Conservation (phyloP, 2,113 vertebrate species). For the Halichoerus grypus region DNA sequence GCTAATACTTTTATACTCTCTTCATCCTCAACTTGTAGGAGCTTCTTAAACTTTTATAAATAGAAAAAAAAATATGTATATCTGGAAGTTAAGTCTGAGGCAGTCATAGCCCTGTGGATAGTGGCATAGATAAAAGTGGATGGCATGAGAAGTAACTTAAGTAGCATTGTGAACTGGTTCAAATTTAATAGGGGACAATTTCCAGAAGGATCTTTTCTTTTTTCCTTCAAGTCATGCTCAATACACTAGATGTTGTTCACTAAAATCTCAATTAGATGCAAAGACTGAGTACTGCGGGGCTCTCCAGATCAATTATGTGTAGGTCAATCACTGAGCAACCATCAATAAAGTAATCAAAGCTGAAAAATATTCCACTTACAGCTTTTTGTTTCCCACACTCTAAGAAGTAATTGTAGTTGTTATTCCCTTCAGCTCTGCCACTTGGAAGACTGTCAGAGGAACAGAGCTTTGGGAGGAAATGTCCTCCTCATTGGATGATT, state of each 20-base stretch:
- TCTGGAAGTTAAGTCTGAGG: not conserved
- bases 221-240: not conserved
- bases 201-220: not conserved
- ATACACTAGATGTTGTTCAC: not conserved
- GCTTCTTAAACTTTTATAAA: not conserved
- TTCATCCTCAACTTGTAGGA: not conserved
- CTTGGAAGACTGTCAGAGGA: not conserved
- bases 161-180: not conserved
- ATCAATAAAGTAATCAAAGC: constrained; percentile 31
- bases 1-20: not conserved
- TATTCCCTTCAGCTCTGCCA: not conserved
- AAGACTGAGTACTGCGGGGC: not conserved
- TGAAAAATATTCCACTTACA: constrained; percentile 21
- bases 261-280: not conserved
- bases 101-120: not conserved
- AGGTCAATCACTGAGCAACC: not conserved
- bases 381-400: not conserved
- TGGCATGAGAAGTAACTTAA: not conserved
- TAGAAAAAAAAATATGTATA: not conserved
- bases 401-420: not conserved
- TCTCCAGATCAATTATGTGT: not conserved
- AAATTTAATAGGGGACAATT: not conserved
- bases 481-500: not conserved
- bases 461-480: not conserved
- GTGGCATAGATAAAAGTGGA: not conserved